A percentile compares a stretch with the other conserved stretches of the same genome.
phyloP scores from a whole-genome alignment of 2,113 vertebrate species.

The Pyrgilauda ruficollis region DNA sequence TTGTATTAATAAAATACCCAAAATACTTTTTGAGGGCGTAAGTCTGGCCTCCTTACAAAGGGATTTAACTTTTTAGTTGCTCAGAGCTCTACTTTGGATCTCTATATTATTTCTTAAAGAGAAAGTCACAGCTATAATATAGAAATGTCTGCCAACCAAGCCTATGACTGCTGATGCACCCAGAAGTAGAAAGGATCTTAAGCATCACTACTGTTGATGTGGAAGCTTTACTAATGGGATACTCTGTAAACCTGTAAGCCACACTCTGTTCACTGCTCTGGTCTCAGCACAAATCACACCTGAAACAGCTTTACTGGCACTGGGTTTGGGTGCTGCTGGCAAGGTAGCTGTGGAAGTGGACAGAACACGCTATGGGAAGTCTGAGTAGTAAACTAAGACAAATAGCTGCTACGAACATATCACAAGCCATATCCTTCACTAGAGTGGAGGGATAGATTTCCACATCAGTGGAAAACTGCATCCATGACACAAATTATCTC shows the following conservation, averaged over 20 bases:
- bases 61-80: background rate
- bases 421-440: background rate
- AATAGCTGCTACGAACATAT: background rate
- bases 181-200: background rate
- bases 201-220: accelerated
- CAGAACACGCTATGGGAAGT: background rate
- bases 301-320: background rate
- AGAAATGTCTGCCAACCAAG: background rate
- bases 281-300: background rate
- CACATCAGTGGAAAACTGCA: background rate
- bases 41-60: background rate
- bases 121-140: background rate
- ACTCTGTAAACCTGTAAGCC: background rate
- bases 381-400: background rate
- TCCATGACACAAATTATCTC: background rate
- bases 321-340: background rate
- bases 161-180: background rate
- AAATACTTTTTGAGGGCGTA: background rate
- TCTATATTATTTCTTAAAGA: background rate
- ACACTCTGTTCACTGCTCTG: background rate
- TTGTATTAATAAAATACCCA: background rate
- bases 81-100: background rate
- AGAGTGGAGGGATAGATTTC: background rate
- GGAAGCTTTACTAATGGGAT: background rate
- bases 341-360: background rate